Evolutionary conservation across 2,113 vertebrate genomes (phyloP).

Genomic region (Myrmecobius fasciatus): DNA sequence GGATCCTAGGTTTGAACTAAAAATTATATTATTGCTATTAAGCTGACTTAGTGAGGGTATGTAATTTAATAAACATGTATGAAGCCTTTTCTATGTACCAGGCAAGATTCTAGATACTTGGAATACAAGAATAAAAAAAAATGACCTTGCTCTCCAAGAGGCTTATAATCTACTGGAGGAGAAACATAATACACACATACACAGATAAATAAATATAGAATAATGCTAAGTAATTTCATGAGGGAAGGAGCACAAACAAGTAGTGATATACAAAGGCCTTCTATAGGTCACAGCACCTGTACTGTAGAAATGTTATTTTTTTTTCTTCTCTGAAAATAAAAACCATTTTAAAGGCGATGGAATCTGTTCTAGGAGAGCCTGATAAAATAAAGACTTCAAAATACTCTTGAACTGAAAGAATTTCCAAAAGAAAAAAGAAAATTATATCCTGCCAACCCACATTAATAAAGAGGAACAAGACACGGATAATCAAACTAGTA

Average conservation of each 20-base stretch:
- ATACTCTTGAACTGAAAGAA: neutral
- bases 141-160: neutral
- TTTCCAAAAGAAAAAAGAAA: neutral
- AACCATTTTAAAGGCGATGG: neutral
- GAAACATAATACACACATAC: neutral
- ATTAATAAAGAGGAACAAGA: neutral
- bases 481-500: neutral
- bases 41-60: neutral
- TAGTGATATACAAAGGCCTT: neutral
- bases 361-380: neutral
- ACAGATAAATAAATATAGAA: neutral
- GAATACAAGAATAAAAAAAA: neutral
- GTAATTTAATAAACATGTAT: neutral
- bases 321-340: neutral
- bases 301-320: neutral
- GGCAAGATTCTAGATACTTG: neutral
- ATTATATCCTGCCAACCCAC: neutral
- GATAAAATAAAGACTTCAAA: neutral
- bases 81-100: neutral
- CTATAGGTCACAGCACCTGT: neutral
- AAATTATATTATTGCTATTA: neutral
- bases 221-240: neutral
- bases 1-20: neutral
- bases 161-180: neutral
- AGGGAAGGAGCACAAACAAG: neutral